These are phyloP conservation scores for Galaxias olidus DNA, from an alignment of 2,797 vertebrate species.

Conservation along the genomic window DNA sequence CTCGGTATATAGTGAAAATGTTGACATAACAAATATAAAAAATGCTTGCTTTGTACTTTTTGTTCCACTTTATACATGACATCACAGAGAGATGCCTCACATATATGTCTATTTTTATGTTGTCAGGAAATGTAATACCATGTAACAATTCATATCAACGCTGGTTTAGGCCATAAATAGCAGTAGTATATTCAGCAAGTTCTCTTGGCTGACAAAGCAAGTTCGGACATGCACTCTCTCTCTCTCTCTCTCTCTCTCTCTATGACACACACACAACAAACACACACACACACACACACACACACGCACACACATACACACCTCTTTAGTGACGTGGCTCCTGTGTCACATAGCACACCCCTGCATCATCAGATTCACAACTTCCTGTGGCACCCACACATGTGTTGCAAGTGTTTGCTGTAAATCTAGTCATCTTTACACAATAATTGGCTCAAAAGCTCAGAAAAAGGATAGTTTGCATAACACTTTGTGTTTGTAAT, in stretches of 20 bases:
- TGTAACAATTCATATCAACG: neutral
- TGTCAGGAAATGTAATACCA: too few species aligned
- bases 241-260: too few species aligned
- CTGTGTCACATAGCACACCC: neutral
- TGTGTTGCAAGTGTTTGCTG: neutral
- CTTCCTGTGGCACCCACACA: slow-evolving; percentile 1
- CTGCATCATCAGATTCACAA: slow-evolving; percentile 32
- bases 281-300: neutral
- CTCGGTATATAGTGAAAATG: too few species aligned
- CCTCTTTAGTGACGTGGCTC: slow-evolving; percentile 27
- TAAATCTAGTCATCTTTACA: neutral
- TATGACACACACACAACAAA: neutral
- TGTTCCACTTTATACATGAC: too few species aligned
- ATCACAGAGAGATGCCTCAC: too few species aligned
- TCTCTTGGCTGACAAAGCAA: slow-evolving; percentile 22
- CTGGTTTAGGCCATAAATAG: neutral
- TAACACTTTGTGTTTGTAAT: too few species aligned
- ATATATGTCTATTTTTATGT: too few species aligned
- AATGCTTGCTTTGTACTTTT: too few species aligned
- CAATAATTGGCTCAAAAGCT: neutral
- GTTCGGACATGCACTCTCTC: slow-evolving; percentile 20
- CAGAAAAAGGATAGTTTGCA: neutral
- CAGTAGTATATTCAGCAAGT: neutral
- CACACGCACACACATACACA: neutral
- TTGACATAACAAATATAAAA: too few species aligned